Base-by-base conservation (phyloP, 2,113 vertebrate genomes). In the Aegotheles bennettii region DNA sequence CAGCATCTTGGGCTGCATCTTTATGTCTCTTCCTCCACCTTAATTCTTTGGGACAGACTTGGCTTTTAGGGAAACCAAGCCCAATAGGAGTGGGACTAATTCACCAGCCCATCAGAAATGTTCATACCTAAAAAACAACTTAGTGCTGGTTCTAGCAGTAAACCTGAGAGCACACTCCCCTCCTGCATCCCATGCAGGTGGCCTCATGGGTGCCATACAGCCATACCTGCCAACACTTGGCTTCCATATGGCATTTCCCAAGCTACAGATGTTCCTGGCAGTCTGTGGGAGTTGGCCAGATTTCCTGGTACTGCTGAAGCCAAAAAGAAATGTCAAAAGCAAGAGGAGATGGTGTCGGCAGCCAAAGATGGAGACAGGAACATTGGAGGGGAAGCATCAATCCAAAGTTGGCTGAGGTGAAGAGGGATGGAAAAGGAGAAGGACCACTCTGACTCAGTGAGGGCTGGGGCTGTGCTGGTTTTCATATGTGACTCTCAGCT, bases 151-250 rank as follows among this genome's bases (percentile, higher is more conserved):
- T 68, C 40, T 56, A 61, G 47, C 10, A 69, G 33, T 35, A 75
- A 74, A 48, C 10, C 31, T 47, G 40, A 29, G 40, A 43, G 35
- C 17, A 15, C 15, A n/a, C 16, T 42, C 9, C 3, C 15, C 21
- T 42, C 28, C 21, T n/a, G 31, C 33, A 35, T 3, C 10, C 21
- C 2, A 0, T 0, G 1, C 7, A 16, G 8, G 61, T 75, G 60
- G 26, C 40, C 47, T 38, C 26, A 5, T 4, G 35, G 35, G 47
- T 63, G 43, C 16, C 19, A 18, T 18, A 16, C 43, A 16, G 19
- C 43, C 43, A 45, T n/a, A n/a, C 43, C 43, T 45, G 14, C 43
- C 43, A 45, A 45, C 16, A 15, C 23, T 42, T 5, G 0, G 9
- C 14, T 91, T 80, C 36, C 48, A 11, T 3, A 0, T 43, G 33